phyloP scores from a whole-genome alignment of 1,140 invertebrate species.

The Micrasema longulum region DNA sequence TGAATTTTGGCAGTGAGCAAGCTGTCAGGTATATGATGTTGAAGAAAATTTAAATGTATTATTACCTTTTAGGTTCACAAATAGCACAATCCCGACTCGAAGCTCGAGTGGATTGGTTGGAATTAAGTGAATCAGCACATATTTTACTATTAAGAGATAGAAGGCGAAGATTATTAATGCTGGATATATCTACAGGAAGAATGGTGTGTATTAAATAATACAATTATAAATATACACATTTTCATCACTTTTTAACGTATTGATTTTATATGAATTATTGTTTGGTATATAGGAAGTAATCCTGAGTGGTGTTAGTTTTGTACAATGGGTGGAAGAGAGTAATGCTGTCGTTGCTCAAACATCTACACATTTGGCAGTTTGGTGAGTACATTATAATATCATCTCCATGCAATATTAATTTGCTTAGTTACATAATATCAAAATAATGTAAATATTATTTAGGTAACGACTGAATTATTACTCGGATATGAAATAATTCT shows the following conservation, averaged over 20 bases:
- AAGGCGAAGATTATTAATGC: slow-evolving; percentile 69
- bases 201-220: slow-evolving; percentile 60
- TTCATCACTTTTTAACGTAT: no score
- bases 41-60: background rate
- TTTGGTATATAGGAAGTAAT: slow-evolving; percentile 66
- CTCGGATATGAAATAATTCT: no score
- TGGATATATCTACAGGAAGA: slow-evolving; percentile 60
- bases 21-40: no score
- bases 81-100: slow-evolving; percentile 89
- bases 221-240: no score
- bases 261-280: background rate
- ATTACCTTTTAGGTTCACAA: slow-evolving; percentile 64
- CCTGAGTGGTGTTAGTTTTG: slow-evolving; percentile 77
- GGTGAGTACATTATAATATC: slow-evolving; percentile 95
- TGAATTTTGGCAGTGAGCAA: no score
- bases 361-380: slow-evolving; percentile 87
- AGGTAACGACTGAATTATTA: no score
- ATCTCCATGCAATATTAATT: no score
- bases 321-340: slow-evolving; percentile 93
- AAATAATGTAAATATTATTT: no score
- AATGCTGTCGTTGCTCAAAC: slow-evolving; percentile 98
- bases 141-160: slow-evolving; percentile 89
- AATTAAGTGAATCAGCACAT: slow-evolving; percentile 93
- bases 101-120: slow-evolving; percentile 96
- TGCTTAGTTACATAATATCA: no score